Conservation (phyloP, 2,888 invertebrate species). For the Campaea margaritaria region DNA sequence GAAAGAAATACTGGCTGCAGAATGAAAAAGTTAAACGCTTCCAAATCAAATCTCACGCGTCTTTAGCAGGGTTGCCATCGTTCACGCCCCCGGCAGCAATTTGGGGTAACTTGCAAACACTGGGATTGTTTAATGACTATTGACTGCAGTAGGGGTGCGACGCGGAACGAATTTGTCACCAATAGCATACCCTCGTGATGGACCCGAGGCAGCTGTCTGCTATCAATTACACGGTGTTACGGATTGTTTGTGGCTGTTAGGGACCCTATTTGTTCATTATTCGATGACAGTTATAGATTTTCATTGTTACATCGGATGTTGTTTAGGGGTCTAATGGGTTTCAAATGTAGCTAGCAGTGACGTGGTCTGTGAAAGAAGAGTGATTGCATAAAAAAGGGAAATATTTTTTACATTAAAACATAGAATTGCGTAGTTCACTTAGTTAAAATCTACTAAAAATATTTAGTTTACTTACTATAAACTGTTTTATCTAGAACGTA, state of each 20-base stretch:
- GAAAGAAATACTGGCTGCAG: constrained; percentile 15
- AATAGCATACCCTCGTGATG: constrained; percentile 62
- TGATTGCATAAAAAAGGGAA: constrained; percentile 15
- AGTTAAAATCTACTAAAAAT: no score
- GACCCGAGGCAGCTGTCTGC: constrained; percentile 68
- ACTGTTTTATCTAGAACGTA: no score
- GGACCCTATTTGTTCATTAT: constrained; percentile 77
- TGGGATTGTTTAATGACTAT: constrained; percentile 54
- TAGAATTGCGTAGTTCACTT: no score
- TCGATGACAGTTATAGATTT: constrained; percentile 76
- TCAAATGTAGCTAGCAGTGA: constrained; percentile 14
- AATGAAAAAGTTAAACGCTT: constrained; percentile 20
- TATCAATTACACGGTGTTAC: constrained; percentile 76
- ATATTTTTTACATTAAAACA: not conserved
- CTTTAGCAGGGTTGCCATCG: constrained; percentile 51
- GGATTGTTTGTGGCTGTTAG: constrained; percentile 79
- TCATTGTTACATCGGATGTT: constrained; percentile 52
- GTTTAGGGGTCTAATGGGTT: constrained; percentile 41
- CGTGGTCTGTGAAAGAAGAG: constrained; percentile 8
- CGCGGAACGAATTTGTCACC: constrained; percentile 77
- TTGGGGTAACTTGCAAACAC: constrained; percentile 58
- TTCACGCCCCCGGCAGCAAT: constrained; percentile 67
- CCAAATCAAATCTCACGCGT: constrained; percentile 55
- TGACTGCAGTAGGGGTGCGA: constrained; percentile 58
- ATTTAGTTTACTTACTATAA: no score